Evolutionary conservation across 2,113 vertebrate genomes (phyloP).

Genomic region (Ptychochromis oligacanthus): DNA sequence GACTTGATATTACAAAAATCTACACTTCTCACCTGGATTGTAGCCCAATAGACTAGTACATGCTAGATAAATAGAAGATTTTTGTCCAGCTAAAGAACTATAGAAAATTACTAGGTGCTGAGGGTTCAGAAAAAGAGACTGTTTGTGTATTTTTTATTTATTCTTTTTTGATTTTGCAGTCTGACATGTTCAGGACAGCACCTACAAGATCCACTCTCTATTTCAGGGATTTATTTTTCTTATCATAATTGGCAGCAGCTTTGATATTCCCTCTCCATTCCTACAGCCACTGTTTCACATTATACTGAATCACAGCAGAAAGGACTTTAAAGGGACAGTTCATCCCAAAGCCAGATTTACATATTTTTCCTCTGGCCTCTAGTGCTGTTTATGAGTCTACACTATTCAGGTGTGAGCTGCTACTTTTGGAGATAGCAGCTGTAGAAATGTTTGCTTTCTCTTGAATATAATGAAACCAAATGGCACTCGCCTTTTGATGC

Average conservation of each 20-base stretch:
- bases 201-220: neutral
- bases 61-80: neutral
- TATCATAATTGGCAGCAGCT: neutral
- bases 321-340: neutral
- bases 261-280: neutral
- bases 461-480: neutral
- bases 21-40: neutral
- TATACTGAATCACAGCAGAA: neutral
- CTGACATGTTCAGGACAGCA: neutral
- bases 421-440: neutral
- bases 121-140: neutral
- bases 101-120: neutral
- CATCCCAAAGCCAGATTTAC: neutral
- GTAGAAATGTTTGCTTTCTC: neutral
- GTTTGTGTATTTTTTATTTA: neutral
- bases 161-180: neutral
- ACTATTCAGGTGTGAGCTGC: neutral
- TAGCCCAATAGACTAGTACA: neutral
- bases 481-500: neutral
- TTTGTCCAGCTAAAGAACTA: neutral
- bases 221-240: neutral
- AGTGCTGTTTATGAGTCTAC: neutral
- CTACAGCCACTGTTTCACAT: neutral
- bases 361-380: neutral
- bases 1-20: neutral